Base-by-base conservation (phyloP, 1,140 invertebrate genomes). In the Tribolium castaneum region DNA sequence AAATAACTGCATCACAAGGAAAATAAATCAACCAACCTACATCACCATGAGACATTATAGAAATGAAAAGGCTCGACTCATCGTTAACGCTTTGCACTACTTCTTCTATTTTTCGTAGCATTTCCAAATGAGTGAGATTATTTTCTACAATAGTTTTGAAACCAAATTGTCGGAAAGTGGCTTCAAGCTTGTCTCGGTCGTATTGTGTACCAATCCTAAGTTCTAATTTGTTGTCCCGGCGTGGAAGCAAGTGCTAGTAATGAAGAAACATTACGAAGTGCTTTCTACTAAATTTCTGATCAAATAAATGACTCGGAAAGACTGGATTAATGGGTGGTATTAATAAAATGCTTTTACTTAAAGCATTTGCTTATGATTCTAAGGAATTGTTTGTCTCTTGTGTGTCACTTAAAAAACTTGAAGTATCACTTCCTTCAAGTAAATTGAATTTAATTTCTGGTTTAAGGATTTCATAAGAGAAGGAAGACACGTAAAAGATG, bases 31-130 rank as follows among this genome's bases (percentile, higher is more conserved):
- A 54, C 49, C 52, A 74, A 83, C 83, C 83, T 77, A 82, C 72
- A 45, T 80, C 77, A 10, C 84, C 84, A 76, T 85, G 84, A 12
- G 82, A 82, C 25, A 85, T 73, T 35, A 85, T 82, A 54, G 80
- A 84, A 22, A 85, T 71, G 34, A 85, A 74, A n/a, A 85, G 79
- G 73, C 84, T 83, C 0, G 80, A 83, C 71, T 84, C 71, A 22
- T 77, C 16, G n/a, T 16, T 66, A 16, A 83, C 39, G 1, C 6
- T 34, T 34, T 77, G 70, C 3, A 77, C 45, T 0, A 75, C 50
- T 49, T 80, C 70, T 52, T 76, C 51, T 34, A 84, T 82, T 14
- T 30, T 14, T n/a, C 35, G 13, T 6, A 81, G 5, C 19, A 85
- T 80, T 10, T 81, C 39, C 10, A 39, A 39, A 74, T 84, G 83